Evolutionary conservation across 2,797 vertebrate genomes (phyloP), one percentile per base, ranked within the genome.

Genomic region (Sebastes cheni): DNA sequence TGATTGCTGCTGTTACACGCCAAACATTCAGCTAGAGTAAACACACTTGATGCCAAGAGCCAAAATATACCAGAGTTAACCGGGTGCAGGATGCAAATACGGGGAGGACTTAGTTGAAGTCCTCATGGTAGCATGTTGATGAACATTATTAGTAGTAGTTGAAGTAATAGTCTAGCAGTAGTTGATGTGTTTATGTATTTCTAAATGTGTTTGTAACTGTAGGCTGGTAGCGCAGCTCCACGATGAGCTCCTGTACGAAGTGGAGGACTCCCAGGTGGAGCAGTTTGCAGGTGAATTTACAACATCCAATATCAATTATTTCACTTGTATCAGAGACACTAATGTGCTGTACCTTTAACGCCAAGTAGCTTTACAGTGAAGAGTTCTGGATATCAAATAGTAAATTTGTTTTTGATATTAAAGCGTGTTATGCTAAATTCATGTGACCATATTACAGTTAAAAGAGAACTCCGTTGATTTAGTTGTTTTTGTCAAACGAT

Each of bases 171-270:
- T 4, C 18, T 14, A 25, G 27, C 16, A 30, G 55, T 30, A 23
- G 23, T 30, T 52, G 8, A 46, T 70, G 34, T 75, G 18, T 75
- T 27, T 46, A 6, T 66, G 0, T 58, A 1, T 67, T 39, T 81
- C 29, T 86, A 32, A n/a, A 8, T 79, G 12, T 82, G 22, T 69
- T 55, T 89, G 54, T 81, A 13, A 23, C 32, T 79, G 52, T 11
- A 98, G 98, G 89, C 90, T 99, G 87, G 88, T 98, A 7, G 97
- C 98, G 29, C 98, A 99, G 85, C 97, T 99, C 77, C 97, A 99
- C 0, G 98, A 99, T 3, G 97, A 99, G 85, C 95, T 99, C 29
- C 92, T 99, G 23, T 99, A 97, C 85, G 97, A 99, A 84, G 98
- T 99, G 81, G 96, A 97, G 86, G 96, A 97, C 72, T 83, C 95